These are phyloP conservation scores for Leiothrix lutea DNA, from an alignment of 2,113 vertebrate genomes.

Conservation along the genomic window DNA sequence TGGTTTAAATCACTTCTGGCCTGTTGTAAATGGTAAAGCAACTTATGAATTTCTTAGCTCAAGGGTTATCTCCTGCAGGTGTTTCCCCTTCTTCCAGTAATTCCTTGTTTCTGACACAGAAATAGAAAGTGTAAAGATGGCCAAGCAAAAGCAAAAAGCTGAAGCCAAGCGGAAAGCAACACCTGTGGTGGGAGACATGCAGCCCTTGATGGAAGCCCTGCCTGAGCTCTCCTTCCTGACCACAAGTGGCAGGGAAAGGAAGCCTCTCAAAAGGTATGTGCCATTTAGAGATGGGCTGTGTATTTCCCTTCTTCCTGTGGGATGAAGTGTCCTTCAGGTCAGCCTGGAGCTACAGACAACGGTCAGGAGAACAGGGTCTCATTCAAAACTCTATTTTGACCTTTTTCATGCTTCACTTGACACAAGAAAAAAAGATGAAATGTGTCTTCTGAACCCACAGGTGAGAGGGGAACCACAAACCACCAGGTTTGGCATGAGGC, in stretches of 20 bases:
- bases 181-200: constrained; percentile 88
- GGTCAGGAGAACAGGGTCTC: background rate
- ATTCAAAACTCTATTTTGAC: background rate
- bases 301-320: background rate
- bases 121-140: constrained; percentile 83
- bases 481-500: background rate
- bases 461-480: background rate
- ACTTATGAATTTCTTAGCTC: background rate
- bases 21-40: background rate
- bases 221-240: constrained; percentile 83
- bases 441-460: background rate
- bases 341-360: background rate
- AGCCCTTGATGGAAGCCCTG: constrained; percentile 84
- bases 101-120: constrained; percentile 70
- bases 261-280: constrained; percentile 58
- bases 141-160: constrained; percentile 76
- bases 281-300: background rate
- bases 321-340: background rate
- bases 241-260: constrained; percentile 13
- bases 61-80: background rate
- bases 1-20: background rate
- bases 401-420: background rate
- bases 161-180: constrained; percentile 77
- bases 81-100: background rate
- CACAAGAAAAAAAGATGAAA: background rate